Evolutionary conservation across 1,140 invertebrate genomes (phyloP).

Genomic region (Lanistes nyassanus): DNA sequence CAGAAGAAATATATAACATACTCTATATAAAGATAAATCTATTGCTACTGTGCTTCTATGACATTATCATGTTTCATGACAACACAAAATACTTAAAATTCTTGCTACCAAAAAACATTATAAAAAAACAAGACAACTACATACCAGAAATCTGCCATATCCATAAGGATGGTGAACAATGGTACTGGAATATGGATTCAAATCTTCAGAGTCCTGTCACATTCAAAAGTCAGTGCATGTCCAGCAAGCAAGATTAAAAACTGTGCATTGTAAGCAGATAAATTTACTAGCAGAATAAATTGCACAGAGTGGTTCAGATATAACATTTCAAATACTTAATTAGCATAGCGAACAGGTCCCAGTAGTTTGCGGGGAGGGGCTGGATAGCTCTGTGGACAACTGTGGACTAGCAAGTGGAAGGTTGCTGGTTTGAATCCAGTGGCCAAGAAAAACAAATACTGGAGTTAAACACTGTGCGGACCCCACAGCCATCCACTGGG

Average conservation of each 20-base stretch:
- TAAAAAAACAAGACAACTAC: not conserved
- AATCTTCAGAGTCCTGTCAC: not conserved
- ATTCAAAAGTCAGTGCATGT: not conserved
- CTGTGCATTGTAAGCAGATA: not conserved
- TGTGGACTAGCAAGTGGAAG: no score
- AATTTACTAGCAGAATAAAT: no score
- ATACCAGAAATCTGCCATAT: slow-evolving; percentile 51
- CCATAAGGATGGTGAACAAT: slow-evolving; percentile 20
- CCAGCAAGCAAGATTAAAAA: not conserved
- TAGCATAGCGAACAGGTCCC: no score
- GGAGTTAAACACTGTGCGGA: no score
- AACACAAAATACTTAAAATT: not conserved
- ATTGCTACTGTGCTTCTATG: not conserved
- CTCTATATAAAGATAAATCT: not conserved
- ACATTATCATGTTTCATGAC: not conserved
- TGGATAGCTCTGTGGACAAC: no score
- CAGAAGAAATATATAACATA: not conserved
- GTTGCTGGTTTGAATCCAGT: no score
- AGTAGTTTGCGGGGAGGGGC: no score
- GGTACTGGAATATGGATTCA: not conserved
- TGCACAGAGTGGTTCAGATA: no score
- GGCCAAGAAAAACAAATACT: no score
- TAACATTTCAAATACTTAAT: no score
- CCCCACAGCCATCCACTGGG: no score
- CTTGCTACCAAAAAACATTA: not conserved